Base-by-base conservation (phyloP, 2,113 vertebrate genomes). In the Cromileptes altivelis region DNA sequence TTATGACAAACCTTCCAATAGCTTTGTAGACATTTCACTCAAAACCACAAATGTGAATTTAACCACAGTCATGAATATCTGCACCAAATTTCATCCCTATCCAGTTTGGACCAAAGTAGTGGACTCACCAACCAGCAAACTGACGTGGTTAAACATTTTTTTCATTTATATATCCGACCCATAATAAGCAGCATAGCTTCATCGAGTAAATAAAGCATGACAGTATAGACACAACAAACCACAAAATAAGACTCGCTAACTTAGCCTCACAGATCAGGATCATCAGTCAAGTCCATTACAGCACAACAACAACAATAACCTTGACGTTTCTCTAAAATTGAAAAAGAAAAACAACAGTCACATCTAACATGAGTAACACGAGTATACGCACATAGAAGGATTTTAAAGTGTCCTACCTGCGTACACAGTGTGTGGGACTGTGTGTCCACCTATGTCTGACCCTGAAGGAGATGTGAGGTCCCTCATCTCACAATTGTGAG, bases 401-500 rank as follows among this genome's bases (percentile, higher is more conserved):
- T 27, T 49, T 49, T 2, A 56, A 55, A 25, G 64, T 9, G 8
- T 75, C 94, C 93, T 95, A 96, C 96, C 96, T 95, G 91, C 74
- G 15, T 91, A 93, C 70, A 91, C 89, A 55, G 75, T 85, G 65
- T 80, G 85, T 81, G 91, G 89, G 79, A 82, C 84, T 60, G 68
- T 83, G 40, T 89, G 88, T 93, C 90, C 90, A 85, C 84, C 63
- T 84, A 45, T 30, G 37, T 88, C 89, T 78, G 86, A 87, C 81
- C 81, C 87, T 86, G 88, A 73, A 78, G 75, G 13, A 84, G 77
- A 82, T 93, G 75, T 92, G 90, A 92, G 76, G 78, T 93, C 92
- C 89, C 90, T 95, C 96, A 96, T 96, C 81, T 90, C 93, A 90
- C 72, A 62, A 77, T 49, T 23, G 57, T 67, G 78, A 40, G 91